Evolutionary conservation across 2,888 invertebrate genomes (phyloP).

Genomic region (Ochropleura leucogaster): DNA sequence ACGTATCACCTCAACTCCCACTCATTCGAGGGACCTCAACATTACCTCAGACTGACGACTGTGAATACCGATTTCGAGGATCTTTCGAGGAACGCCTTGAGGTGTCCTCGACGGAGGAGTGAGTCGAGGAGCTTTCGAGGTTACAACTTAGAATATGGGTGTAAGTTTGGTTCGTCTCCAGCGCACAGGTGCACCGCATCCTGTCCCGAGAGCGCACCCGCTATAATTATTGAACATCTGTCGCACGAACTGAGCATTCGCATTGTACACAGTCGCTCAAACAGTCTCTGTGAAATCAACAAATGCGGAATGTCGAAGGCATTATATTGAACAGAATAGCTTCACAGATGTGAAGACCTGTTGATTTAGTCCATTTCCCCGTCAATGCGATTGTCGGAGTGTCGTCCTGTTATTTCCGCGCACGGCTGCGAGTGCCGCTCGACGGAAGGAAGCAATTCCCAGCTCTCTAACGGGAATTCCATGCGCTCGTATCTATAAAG

Average conservation of each 20-base stretch:
- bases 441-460: constrained; percentile 89
- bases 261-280: constrained; percentile 38
- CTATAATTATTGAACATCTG: constrained; percentile 86
- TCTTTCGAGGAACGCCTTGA: too few relatives aligned
- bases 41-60: too few relatives aligned
- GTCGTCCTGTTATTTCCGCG: constrained; percentile 87
- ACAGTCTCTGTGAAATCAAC: constrained; percentile 49
- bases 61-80: too few relatives aligned
- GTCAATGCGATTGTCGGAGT: constrained; percentile 82
- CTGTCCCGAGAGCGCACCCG: constrained; percentile 80
- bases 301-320: constrained; percentile 27
- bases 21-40: too few relatives aligned
- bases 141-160: too few relatives aligned
- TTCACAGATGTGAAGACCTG: constrained; percentile 77
- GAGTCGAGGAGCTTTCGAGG: too few relatives aligned
- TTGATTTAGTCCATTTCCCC: constrained; percentile 87
- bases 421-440: constrained; percentile 72
- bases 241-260: constrained; percentile 62
- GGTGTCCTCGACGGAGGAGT: too few relatives aligned
- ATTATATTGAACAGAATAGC: constrained; percentile 65
- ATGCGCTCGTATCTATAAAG: constrained; percentile 52
- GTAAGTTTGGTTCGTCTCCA: constrained; percentile 75
- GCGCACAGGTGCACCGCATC: constrained; percentile 87
- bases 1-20: too few relatives aligned
- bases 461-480: constrained; percentile 80